Evolutionary conservation across 2,113 vertebrate species (phyloP), one percentile per base, ranked within the genome.

Genomic region (Cryptotis parvus): DNA sequence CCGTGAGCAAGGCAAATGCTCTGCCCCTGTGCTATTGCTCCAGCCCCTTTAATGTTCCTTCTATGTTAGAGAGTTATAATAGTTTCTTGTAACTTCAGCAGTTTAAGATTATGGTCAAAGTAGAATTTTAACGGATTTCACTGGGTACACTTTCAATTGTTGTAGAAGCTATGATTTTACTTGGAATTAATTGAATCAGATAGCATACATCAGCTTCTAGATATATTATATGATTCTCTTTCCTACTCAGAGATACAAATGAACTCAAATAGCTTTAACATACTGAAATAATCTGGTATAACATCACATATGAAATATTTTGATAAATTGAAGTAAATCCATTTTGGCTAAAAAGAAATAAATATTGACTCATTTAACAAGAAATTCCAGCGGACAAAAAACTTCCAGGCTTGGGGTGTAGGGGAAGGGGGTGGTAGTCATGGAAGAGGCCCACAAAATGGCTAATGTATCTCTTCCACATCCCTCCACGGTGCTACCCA

Each of bases 341-440:
- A 91, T 86, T 91, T 4, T 10, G 20, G 65, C 16, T 87, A 43
- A 94, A n/a, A 87, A 73, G 45, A 68, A 61, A 8, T 73, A 29
- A 61, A 8, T 73, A 29, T 58, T 90, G 58, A 49, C n/a, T 65
- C 22, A 22, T 66, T 83, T 58, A 41, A 72, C 33, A 55, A 77
- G 9, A 49, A 73, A 87, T 45, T 55, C 22, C 75, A 87, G 9
- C n/a, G 52, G 69, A 58, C 6, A 24, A 58, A 58, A 58, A 18
- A 2, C 55, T 58, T 52, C n/a, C 4, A 24, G 16, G 22, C 20
- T 24, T 58, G 20, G 22, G 4, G 55, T 24, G 18, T 7, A 22
- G 6, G 20, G 55, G 10, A 3, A 52, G 1, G 4, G 45, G 61
- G 26, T 52, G 1, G 43, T 33, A 15, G 18, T 31, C 8, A 33